Evolutionary conservation across 2,113 vertebrate species (phyloP).

Genomic region (Martes martes): DNA sequence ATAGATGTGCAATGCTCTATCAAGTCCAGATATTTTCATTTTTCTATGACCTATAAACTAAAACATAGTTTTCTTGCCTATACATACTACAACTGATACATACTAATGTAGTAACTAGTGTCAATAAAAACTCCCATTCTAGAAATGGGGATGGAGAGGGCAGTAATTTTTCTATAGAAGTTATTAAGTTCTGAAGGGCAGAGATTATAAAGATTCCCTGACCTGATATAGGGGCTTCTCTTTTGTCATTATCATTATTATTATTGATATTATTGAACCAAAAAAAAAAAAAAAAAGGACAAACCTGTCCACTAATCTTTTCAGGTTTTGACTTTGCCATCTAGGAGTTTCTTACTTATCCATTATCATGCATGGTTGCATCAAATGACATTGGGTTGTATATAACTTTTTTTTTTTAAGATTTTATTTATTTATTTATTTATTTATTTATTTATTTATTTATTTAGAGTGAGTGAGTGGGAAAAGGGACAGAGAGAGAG

Average conservation of each 20-base stretch:
- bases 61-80: background rate
- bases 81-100: background rate
- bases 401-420: background rate
- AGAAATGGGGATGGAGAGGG: background rate
- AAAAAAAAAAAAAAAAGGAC: background rate
- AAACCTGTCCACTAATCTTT: background rate
- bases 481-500: background rate
- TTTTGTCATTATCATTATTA: background rate
- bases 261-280: background rate
- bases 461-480: background rate
- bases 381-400: rapidly evolving
- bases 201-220: background rate
- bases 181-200: background rate
- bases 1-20: background rate
- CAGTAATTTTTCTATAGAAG: background rate
- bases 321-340: background rate
- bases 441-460: background rate
- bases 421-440: background rate
- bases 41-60: background rate
- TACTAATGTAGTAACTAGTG: background rate
- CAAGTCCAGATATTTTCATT: background rate
- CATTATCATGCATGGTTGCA: background rate
- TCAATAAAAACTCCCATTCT: background rate
- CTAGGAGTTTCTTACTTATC: background rate
- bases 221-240: background rate